Conservation (phyloP, 2,113 vertebrate species). For the Centropristis striata region DNA sequence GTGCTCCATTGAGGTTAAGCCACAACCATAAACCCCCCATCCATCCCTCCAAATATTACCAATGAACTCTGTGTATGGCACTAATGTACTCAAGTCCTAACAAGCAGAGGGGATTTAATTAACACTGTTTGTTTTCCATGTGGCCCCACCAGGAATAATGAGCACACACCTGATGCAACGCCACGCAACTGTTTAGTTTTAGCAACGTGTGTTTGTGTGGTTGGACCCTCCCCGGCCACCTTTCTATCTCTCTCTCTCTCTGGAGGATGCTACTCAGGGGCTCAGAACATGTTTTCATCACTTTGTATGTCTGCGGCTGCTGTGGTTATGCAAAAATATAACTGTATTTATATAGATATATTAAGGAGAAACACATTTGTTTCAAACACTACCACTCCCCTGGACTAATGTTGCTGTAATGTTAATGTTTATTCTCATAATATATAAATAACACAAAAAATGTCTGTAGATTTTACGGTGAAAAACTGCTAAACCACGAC, state of each 20-base stretch:
- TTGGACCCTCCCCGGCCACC: conserved; percentile 54
- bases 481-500: no score
- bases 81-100: conserved; percentile 74
- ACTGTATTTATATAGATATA: not conserved
- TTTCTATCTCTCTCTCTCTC: conserved; percentile 28
- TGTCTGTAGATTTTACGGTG: no score
- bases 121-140: conserved; percentile 86
- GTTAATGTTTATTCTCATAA: no score
- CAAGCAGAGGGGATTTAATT: conserved; percentile 87
- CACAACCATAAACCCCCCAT: conserved; percentile 56
- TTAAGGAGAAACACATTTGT: not conserved
- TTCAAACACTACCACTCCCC: not conserved
- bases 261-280: conserved; percentile 25
- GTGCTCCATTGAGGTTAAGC: conserved; percentile 57
- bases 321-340: not conserved
- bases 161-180: conserved; percentile 86
- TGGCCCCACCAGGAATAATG: conserved; percentile 75
- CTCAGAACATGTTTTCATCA: conserved; percentile 50
- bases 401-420: not conserved
- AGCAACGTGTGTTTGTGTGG: conserved; percentile 59
- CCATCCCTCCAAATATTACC: conserved; percentile 55
- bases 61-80: conserved; percentile 44
- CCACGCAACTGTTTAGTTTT: conserved; percentile 82
- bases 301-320: not conserved
- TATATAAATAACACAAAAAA: no score